phyloP scores from a whole-genome alignment of 1,140 invertebrate genomes.

The Sitobion miscanthi region DNA sequence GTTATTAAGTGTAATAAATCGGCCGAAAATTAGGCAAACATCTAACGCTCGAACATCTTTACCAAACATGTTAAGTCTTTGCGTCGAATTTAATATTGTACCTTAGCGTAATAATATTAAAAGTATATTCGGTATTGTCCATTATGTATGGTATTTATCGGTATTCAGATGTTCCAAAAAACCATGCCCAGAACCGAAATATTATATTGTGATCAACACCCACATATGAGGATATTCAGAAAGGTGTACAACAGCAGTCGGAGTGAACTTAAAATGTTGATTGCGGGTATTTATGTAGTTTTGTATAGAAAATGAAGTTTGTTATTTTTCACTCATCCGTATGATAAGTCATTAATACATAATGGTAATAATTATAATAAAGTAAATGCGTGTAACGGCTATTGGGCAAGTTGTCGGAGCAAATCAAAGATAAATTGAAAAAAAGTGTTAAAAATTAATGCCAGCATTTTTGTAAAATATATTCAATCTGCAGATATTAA shows the following conservation, averaged over 20 bases:
- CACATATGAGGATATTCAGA: too few species aligned
- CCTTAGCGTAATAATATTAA: background rate
- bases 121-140: background rate
- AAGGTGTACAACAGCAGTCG: too few species aligned
- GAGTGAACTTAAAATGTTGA: background rate
- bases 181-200: background rate
- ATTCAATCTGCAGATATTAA: too few species aligned
- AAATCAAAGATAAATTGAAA: background rate
- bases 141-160: too few species aligned
- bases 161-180: background rate
- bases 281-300: too few species aligned
- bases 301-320: background rate
- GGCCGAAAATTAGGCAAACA: background rate
- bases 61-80: background rate
- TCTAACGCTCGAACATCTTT: background rate
- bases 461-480: too few species aligned
- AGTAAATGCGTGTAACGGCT: too few species aligned
- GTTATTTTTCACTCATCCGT: background rate
- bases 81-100: background rate
- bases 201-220: background rate
- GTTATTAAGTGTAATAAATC: too few species aligned
- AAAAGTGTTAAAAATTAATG: too few species aligned
- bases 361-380: background rate
- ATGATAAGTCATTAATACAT: background rate
- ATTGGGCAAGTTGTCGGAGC: background rate